Conservation (phyloP, 1,140 invertebrate genomes). For the Popillia japonica region DNA sequence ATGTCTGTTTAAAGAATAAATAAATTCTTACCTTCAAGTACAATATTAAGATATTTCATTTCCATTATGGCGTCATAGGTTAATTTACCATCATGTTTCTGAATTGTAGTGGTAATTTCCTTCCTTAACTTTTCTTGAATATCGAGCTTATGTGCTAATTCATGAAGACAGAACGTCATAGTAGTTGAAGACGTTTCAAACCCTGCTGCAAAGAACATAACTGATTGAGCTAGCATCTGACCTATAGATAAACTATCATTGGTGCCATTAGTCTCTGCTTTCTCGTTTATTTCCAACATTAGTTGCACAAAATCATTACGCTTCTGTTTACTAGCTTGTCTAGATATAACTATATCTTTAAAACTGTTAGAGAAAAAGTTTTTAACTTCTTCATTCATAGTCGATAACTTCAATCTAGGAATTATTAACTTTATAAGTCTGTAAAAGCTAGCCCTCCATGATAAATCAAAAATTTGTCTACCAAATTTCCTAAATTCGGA, state of each 20-base stretch:
- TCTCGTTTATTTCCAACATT: conserved; percentile 66
- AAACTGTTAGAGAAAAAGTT: conserved; percentile 66
- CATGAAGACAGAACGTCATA: conserved; percentile 61
- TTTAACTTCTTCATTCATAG: conserved; percentile 57
- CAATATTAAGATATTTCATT: conserved; percentile 58
- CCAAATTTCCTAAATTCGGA: conserved; percentile 56
- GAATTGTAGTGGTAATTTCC: conserved; percentile 60
- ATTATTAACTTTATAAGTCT: background rate
- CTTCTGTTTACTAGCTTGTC: conserved; percentile 61
- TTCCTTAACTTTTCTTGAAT: conserved; percentile 61
- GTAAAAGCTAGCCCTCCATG: background rate
- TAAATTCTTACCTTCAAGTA: conserved; percentile 63
- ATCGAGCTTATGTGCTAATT: conserved; percentile 60
- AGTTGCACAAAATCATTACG: conserved; percentile 70
- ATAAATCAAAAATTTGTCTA: background rate
- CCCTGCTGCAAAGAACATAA: conserved; percentile 59
- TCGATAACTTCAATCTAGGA: conserved; percentile 53
- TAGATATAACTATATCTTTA: conserved; percentile 64
- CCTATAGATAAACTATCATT: background rate
- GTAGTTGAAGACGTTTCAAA: conserved; percentile 62
- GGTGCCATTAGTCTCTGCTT: conserved; percentile 38
- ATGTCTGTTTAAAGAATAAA: too few relatives aligned
- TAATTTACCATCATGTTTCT: conserved; percentile 61
- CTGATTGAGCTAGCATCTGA: conserved; percentile 32
- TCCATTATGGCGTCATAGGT: conserved; percentile 65